Conservation (phyloP, 2,888 invertebrate genomes). For the Adelognathus sp. region DNA sequence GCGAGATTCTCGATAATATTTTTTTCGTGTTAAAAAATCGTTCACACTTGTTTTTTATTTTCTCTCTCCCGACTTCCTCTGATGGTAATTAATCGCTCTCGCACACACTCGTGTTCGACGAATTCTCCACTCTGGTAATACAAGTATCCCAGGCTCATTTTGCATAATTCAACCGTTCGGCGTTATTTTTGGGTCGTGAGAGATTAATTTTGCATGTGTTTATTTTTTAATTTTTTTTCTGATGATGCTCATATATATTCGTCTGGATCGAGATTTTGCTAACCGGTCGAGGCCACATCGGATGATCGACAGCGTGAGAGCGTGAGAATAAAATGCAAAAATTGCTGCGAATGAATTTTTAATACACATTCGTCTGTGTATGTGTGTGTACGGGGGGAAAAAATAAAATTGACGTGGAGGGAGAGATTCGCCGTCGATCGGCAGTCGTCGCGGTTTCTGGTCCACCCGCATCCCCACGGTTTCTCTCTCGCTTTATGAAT, state of each 20-base stretch:
- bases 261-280: constrained; percentile 39
- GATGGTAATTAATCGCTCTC: constrained; percentile 26
- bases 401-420: background rate
- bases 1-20: background rate
- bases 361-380: too few species aligned
- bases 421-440: background rate
- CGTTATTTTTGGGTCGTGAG: background rate
- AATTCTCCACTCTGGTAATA: background rate
- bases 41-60: background rate
- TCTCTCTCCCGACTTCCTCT: background rate
- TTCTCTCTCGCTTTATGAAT: constrained; percentile 80
- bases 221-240: background rate
- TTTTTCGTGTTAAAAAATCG: background rate
- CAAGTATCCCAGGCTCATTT: too few species aligned
- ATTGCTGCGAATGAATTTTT: background rate
- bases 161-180: constrained; percentile 26
- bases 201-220: background rate
- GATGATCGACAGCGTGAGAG: constrained; percentile 47
- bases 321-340: constrained; percentile 55
- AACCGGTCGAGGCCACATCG: constrained; percentile 35
- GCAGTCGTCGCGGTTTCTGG: constrained; percentile 40
- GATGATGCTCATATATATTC: background rate
- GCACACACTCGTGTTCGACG: background rate
- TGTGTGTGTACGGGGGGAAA: too few species aligned
- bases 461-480: constrained; percentile 55